A percentile compares a stretch with the other conserved stretches of the same genome.
These are phyloP conservation scores for Melanostigma gelatinosum DNA, from an alignment of 2,113 vertebrate genomes.

Conservation along the genomic window DNA sequence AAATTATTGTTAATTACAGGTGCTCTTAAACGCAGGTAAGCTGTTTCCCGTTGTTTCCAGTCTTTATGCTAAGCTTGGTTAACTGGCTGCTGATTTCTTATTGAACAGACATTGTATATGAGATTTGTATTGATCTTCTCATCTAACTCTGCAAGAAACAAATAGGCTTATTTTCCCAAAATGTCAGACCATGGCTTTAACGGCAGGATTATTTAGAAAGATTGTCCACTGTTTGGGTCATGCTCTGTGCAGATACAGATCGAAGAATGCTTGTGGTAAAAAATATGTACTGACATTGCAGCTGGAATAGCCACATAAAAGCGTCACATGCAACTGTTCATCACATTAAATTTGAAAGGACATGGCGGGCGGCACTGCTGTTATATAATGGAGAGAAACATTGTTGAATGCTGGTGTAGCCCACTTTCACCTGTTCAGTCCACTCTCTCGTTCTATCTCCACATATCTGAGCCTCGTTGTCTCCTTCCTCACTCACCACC, in stretches of 20 bases:
- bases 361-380: background rate
- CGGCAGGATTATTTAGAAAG: background rate
- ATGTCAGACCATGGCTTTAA: background rate
- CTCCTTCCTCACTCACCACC: conserved; percentile 21
- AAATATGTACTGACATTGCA: background rate
- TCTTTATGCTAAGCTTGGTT: background rate
- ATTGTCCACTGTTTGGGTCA: background rate
- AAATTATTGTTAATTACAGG: background rate
- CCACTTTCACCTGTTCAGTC: conserved; percentile 13
- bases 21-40: background rate
- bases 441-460: conserved; percentile 22
- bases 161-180: background rate
- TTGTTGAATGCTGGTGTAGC: conserved; percentile 5
- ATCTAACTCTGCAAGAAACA: background rate
- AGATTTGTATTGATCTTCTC: background rate
- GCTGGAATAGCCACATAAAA: background rate
- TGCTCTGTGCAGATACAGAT: background rate
- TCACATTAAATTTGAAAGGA: conserved; percentile 4
- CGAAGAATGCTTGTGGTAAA: too few relatives aligned
- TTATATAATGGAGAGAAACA: conserved; percentile 15
- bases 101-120: background rate
- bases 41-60: background rate
- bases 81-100: background rate
- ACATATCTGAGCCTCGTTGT: conserved; percentile 23
- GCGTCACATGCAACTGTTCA: background rate